phyloP scores from a whole-genome alignment of 1,140 invertebrate species.

The Agrypnia vestita region DNA sequence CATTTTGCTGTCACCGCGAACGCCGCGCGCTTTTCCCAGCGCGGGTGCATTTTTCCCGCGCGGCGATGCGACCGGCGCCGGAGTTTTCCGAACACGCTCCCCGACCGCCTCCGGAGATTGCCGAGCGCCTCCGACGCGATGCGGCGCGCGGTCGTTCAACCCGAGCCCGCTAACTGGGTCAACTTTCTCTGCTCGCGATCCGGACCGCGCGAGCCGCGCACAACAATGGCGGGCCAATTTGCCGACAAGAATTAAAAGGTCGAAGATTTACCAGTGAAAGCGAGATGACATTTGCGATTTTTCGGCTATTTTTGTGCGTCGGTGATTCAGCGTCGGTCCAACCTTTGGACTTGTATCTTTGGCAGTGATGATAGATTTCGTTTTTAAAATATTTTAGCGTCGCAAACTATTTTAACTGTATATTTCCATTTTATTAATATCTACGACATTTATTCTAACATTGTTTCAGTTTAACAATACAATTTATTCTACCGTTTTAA shows the following conservation, averaged over 20 bases:
- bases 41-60: neutral
- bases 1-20: neutral
- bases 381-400: no score
- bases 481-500: no score
- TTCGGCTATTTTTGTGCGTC: neutral
- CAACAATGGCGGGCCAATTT: neutral
- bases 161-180: constrained; percentile 18
- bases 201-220: neutral
- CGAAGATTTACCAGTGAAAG: neutral
- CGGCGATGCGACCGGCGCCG: neutral
- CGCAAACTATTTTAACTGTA: no score
- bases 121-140: constrained; percentile 12
- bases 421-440: no score
- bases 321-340: no score
- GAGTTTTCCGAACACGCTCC: neutral
- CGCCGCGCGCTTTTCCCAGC: neutral
- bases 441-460: no score
- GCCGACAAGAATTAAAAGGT: neutral
- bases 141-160: constrained; percentile 6
- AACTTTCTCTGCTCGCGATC: constrained; percentile 15
- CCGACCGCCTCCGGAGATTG: neutral
- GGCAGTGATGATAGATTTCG: no score
- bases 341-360: no score
- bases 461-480: no score
- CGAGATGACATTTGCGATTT: neutral